phyloP scores from a whole-genome alignment of 2,113 vertebrate genomes.

The Tupaia chinensis region DNA sequence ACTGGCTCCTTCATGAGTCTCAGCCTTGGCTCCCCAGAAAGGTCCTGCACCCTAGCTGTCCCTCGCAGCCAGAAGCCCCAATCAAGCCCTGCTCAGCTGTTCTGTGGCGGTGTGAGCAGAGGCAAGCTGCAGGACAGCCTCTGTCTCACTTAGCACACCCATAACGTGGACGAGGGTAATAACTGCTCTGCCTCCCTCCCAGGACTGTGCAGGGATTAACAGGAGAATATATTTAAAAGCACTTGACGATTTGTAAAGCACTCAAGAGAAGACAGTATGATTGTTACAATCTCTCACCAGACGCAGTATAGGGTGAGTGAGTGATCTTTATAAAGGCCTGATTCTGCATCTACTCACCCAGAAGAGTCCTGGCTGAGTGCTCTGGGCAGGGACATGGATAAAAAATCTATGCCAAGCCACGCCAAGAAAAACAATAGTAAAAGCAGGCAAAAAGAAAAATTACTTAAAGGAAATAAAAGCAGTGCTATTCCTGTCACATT shows the following conservation, averaged over 20 bases:
- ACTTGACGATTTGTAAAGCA: background rate
- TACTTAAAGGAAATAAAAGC: background rate
- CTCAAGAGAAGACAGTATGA: background rate
- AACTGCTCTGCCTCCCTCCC: background rate
- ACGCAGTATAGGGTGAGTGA: background rate
- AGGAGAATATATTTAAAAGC: background rate
- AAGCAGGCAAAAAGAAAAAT: background rate
- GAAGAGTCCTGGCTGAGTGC: background rate
- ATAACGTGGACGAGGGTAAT: background rate
- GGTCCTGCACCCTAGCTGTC: background rate
- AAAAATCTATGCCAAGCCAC: background rate
- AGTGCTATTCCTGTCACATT: background rate
- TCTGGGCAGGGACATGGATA: background rate
- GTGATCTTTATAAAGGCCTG: background rate
- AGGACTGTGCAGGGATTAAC: background rate
- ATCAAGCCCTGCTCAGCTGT: too few species aligned
- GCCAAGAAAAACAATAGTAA: background rate
- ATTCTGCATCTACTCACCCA: background rate
- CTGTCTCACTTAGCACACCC: background rate
- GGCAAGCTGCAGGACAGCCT: accelerated
- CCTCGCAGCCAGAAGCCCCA: background rate
- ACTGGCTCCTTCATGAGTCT: background rate
- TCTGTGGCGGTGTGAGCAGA: background rate
- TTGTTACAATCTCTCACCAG: conserved; percentile 33
- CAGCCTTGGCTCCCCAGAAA: background rate